Conservation (phyloP, 2,797 vertebrate species). For the Erethizon dorsatum region DNA sequence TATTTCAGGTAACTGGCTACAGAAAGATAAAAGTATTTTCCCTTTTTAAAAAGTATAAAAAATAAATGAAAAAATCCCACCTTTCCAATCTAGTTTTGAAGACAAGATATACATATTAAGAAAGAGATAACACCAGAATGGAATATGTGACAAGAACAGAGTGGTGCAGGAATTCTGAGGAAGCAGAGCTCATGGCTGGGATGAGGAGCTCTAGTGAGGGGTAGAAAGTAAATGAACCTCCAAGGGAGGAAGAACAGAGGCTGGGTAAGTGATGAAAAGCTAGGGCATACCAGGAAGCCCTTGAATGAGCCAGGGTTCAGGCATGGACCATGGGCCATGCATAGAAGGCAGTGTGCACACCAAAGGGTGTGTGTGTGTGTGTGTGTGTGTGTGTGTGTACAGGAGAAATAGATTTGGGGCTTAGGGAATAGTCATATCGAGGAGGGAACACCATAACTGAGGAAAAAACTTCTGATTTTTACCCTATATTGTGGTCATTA, state of each 20-base stretch:
- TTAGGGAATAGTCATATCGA: background rate
- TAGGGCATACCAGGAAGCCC: background rate
- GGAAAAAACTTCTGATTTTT: background rate
- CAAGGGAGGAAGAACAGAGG: background rate
- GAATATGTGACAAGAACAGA: background rate
- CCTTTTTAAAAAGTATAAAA: slow-evolving; percentile 9
- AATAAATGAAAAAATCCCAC: background rate
- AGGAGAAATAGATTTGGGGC: background rate
- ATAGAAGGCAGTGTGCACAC: background rate
- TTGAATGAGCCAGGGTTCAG: background rate
- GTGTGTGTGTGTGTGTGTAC: too few relatives aligned
- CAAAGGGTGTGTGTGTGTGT: too few relatives aligned
- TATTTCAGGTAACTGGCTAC: slow-evolving; percentile 16
- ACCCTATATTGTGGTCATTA: too few relatives aligned
- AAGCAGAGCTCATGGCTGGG: background rate
- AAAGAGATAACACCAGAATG: background rate
- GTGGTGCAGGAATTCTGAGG: background rate
- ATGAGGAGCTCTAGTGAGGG: background rate
- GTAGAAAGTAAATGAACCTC: background rate
- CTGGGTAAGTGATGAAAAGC: background rate
- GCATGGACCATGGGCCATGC: background rate
- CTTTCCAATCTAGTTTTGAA: slow-evolving; percentile 35
- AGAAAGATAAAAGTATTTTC: slow-evolving; percentile 20
- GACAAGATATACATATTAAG: background rate
- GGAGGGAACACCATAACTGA: background rate